Percentiles rank a stretch among this genome's conserved stretches.
These are phyloP conservation scores for Crepidodera aurea DNA, from an alignment of 2,888 invertebrate genomes.

Conservation along the genomic window DNA sequence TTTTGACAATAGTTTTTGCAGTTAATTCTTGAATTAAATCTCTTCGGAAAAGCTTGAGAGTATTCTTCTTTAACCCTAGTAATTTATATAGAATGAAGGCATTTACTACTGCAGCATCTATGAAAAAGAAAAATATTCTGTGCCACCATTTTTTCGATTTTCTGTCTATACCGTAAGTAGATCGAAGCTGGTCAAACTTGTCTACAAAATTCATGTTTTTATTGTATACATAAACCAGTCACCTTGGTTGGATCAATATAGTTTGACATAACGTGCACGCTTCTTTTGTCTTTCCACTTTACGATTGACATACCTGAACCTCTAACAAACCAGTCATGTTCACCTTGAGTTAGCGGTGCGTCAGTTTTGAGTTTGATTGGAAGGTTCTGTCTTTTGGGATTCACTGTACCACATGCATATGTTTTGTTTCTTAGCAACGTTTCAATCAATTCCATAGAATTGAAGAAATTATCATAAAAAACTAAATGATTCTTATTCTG, in stretches of 20 bases:
- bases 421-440: slow-evolving; percentile 22
- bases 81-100: not conserved
- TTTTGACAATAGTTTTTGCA: too few species aligned
- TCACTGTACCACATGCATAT: slow-evolving; percentile 34
- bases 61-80: not conserved
- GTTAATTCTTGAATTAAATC: too few species aligned
- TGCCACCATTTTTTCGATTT: slow-evolving; percentile 32
- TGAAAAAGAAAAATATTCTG: slow-evolving; percentile 31
- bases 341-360: not conserved
- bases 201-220: too few species aligned
- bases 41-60: not conserved
- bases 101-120: slow-evolving; percentile 30
- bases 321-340: not conserved
- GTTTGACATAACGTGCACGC: not conserved
- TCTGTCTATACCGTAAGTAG: slow-evolving; percentile 10
- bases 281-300: not conserved
- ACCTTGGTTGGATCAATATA: slow-evolving; percentile 7
- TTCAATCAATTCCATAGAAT: slow-evolving; percentile 40
- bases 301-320: too few species aligned
- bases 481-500: not conserved
- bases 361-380: not conserved
- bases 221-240: too few species aligned
- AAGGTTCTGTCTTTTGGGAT: slow-evolving; percentile 15
- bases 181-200: slow-evolving; percentile 25
- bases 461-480: slow-evolving; percentile 47